Evolutionary conservation across 2,797 vertebrate species (phyloP).

Genomic region (Parauchenoglanis ngamensis): DNA sequence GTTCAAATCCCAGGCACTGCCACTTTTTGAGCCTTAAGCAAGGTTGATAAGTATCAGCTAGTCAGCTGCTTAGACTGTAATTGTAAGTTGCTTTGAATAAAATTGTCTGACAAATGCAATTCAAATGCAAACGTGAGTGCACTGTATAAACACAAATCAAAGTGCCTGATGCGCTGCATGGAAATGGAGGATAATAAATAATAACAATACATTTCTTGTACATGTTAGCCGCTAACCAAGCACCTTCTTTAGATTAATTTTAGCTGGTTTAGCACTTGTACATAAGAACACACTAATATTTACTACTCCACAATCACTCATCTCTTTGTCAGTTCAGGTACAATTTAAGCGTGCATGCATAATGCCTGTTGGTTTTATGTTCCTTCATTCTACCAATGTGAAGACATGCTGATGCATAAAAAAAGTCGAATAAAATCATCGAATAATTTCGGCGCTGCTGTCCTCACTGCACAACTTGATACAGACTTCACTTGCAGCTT

Average conservation of each 20-base stretch:
- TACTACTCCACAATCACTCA: slow-evolving; percentile 11
- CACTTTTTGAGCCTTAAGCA: slow-evolving; percentile 9
- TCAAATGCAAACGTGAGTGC: neutral
- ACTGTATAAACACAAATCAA: neutral
- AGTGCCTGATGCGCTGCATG: neutral
- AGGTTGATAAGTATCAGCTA: neutral
- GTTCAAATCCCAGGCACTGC: slow-evolving; percentile 2
- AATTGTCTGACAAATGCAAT: neutral
- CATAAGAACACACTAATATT: neutral
- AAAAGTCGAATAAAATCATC: slow-evolving; percentile 17
- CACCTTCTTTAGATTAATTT: neutral
- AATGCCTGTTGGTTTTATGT: slow-evolving; percentile 10
- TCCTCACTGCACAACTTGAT: slow-evolving; percentile 46
- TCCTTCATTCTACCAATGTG: neutral
- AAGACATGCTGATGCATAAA: slow-evolving; percentile 8
- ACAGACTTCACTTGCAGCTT: slow-evolving; percentile 35
- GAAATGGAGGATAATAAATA: neutral
- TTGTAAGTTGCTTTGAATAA: neutral
- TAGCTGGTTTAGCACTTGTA: neutral
- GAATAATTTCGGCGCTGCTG: slow-evolving; percentile 38
- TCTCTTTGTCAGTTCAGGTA: neutral
- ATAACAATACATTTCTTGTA: neutral
- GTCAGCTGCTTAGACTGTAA: neutral
- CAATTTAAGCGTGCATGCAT: slow-evolving; percentile 17
- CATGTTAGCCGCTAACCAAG: neutral